Evolutionary conservation across 2,888 invertebrate species (phyloP).

Genomic region (Eretmocerus hayati): DNA sequence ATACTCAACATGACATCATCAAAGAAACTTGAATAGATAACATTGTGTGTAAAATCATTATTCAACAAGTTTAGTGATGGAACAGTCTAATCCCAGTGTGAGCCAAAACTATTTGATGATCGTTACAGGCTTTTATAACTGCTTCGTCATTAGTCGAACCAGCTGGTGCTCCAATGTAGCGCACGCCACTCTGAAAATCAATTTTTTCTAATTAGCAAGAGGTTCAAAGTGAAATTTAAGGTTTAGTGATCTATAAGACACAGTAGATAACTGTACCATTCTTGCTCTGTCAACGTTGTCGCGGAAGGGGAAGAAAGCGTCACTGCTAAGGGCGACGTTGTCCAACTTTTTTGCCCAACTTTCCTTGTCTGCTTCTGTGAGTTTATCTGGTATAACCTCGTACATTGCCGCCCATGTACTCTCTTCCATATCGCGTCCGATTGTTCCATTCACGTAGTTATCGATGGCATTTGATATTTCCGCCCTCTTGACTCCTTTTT

Average conservation of each 20-base stretch:
- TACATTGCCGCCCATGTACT: constrained; percentile 69
- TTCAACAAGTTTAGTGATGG: too few relatives aligned
- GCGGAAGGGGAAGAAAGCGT: constrained; percentile 98
- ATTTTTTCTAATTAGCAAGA: not conserved
- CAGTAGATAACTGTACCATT: constrained; percentile 56
- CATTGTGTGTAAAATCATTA: too few relatives aligned
- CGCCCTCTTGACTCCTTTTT: constrained; percentile 77
- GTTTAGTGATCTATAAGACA: not conserved
- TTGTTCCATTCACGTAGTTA: constrained; percentile 85
- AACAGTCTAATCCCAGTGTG: constrained; percentile 89
- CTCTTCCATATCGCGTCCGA: constrained; percentile 81
- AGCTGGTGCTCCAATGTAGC: constrained; percentile 86
- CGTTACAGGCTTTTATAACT: constrained; percentile 86
- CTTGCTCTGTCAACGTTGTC: constrained; percentile 92
- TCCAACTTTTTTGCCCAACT: constrained; percentile 66
- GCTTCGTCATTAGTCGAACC: constrained; percentile 91
- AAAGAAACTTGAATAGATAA: too few relatives aligned
- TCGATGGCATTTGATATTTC: constrained; percentile 94
- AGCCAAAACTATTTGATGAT: constrained; percentile 77
- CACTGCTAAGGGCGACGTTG: constrained; percentile 76
- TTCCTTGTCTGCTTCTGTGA: constrained; percentile 61
- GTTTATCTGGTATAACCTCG: constrained; percentile 63
- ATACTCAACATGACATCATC: too few relatives aligned
- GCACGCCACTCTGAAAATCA: constrained; percentile 77
- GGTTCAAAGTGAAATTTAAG: not conserved